Evolutionary conservation across 2,797 vertebrate species (phyloP), one percentile per base, ranked within the genome.

Genomic region (Scleropages formosus): DNA sequence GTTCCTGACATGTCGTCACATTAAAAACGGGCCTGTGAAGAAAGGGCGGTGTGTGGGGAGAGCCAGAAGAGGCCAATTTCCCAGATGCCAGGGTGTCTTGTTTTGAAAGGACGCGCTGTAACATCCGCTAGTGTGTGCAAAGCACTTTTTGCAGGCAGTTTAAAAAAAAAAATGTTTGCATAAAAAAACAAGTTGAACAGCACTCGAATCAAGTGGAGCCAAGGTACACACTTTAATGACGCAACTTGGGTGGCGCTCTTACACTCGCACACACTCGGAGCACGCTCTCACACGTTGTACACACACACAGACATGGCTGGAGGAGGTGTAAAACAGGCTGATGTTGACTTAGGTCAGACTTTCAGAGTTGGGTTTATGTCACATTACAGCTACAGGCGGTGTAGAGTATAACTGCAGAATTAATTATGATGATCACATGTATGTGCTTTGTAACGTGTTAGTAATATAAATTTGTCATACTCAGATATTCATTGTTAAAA

Each of bases 321-420:
- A 46, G 66, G 75, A 79, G 80, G 82, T 82, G 87, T 89, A 86
- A 83, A 85, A 86, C 87, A 85, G 74, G 85, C 87, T 80, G 79
- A 73, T 78, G 75, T 77, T 74, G 81, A 65, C 75, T 89, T 69
- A 80, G 87, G 87, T 90, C 90, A 91, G 87, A 71, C 78, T 68
- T 86, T 77, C 75, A 88, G 82, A 89, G 88, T 87, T 88, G 83
- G 87, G 88, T 86, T 0, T 77, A 83, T 88, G 66, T 60, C 66
- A 69, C 31, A 44, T 15, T 47, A 20, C 44, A 62, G 79, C 47
- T 77, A 62, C 75, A 81, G 75, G 80, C 78, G 71, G 74, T 51
- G 53, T 82, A 75, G 81, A 77, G 66, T 78, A 75, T 75, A 76
- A 47, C 66, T 13, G 61, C 22, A 26, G 13, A 22, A 26, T 16